Evolutionary conservation across 2,113 vertebrate species (phyloP), one percentile per base, ranked within the genome.

Genomic region (Archocentrus centrarchus): DNA sequence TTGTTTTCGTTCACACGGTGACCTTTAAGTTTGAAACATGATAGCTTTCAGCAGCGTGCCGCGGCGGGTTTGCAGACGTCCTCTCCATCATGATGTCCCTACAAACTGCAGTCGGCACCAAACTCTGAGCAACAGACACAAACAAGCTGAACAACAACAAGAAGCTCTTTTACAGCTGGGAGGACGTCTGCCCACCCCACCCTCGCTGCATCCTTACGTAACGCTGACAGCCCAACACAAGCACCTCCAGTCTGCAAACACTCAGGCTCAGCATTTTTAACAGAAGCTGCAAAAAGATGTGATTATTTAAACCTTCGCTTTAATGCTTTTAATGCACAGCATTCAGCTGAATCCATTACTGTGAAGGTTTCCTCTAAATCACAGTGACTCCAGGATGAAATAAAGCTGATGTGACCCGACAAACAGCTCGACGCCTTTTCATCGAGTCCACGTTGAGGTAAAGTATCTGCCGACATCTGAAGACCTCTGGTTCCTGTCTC

Each of bases 81-180:
- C 41, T 50, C 64, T 70, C 64, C 64, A 18, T 14, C 41, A 18
- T 17, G 39, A 68, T 14, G 39, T 47, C 24, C 24, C 14, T 27
- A 20, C 22, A 20, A 41, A 27, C 75, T 24, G 35, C 13, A 39
- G 5, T 24, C 1, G n/a, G 63, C 39, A 44, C 39, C 53, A n/a
- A 58, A 44, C 70, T 59, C 73, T 18, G 57, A 86, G 79, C 79
- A 77, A 58, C 79, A 30, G 79, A 44, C 55, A 59, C 32, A 86
- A 70, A 70, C 41, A 1, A 9, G 15, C 64, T 70, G 64, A 18
- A 9, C 64, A 50, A 17, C 47, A 64, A 83, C 84, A 84, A 61
- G 57, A 62, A 44, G 53, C 22, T 58, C 10, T 30, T 50, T 80
- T 50, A 64, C 17, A 58, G 77, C 41, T 41, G 44, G 68, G 68